Evolutionary conservation across 2,888 invertebrate genomes (phyloP), one percentile per base, ranked within the genome.

Genomic region (Lottia gigantea): DNA sequence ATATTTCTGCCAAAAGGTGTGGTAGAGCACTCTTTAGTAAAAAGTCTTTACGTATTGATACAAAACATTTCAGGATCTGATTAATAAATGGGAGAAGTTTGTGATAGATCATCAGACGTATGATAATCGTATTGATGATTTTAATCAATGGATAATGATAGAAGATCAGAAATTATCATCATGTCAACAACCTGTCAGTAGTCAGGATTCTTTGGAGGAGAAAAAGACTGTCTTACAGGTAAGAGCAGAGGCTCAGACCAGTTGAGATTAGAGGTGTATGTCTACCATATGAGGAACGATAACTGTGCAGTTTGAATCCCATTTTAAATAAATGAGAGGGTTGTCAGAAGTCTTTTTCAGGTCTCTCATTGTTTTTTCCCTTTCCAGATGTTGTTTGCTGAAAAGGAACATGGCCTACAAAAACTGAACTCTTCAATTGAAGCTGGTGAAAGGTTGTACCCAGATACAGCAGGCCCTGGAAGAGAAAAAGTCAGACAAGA

Each of bases 71-170:
- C 74, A 90, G 90, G 97, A 97, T 83, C 90, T 96, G 31, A 94
- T 95, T 40, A 92, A 92, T 67, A 94, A 95, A 80, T 97, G 97
- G 97, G 95, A 96, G 83, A 94, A 95, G 76, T 96, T 95, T 86
- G 96, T 95, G 4, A 80, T 81, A 62, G 97, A 97, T 89, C 97
- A 97, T 87, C 96, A 96, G 88, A 95, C 96, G 87, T 97, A 96
- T 86, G 95, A 95, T 79, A 93, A 95, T 11, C 90, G 97, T 15
- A 95, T 95, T 83, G 94, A 95, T 86, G 97, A 97, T 89, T 97
- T 96, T 83, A 94, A 95, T 84, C 94, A 95, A 83, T 97, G 97
- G 95, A 92, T 97, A 40, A 95, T 95, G 80, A 92, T 94, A 75
- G 95, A 95, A 0, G 92, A 95, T 31, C 95, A 96, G 79, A 96